Evolutionary conservation across 2,113 vertebrate species (phyloP).

Genomic region (Struthio camelus): DNA sequence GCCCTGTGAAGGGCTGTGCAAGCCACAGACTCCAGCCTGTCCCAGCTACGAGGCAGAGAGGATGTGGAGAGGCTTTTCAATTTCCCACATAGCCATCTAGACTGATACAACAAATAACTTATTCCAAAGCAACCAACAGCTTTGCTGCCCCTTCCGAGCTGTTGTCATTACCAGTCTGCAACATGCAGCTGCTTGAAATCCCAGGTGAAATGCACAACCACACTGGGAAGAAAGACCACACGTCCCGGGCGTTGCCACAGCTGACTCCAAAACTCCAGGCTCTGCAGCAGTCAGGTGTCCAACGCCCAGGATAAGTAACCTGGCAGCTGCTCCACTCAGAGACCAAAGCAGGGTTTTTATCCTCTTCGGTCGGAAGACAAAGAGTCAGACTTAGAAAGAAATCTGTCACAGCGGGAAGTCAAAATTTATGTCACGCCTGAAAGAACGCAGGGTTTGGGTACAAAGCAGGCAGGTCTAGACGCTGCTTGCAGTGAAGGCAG

Average conservation of each 20-base stretch:
- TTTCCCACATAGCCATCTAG: not conserved
- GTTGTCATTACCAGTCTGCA: not conserved
- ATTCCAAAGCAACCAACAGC: not conserved
- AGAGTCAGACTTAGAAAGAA: not conserved
- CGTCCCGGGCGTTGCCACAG: not conserved
- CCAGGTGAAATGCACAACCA: not conserved
- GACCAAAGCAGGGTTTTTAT: not conserved
- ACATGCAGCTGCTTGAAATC: no score
- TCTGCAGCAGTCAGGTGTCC: not conserved
- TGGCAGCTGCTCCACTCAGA: not conserved
- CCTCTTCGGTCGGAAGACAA: not conserved
- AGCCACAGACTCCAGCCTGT: not conserved
- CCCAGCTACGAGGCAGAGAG: not conserved
- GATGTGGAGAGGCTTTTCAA: not conserved
- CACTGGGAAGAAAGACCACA: not conserved
- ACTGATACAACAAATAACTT: not conserved
- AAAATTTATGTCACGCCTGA: not conserved
- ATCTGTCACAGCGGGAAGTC: not conserved
- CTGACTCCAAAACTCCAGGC: not conserved
- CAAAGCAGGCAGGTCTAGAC: not conserved
- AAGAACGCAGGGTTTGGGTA: not conserved
- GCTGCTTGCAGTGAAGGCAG: not conserved
- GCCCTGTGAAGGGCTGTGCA: accelerated
- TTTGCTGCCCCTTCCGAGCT: not conserved
- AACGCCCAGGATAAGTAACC: not conserved